Conservation (phyloP, 92 coral and sea anemone genomes). For the Plumapathes pennacea region DNA sequence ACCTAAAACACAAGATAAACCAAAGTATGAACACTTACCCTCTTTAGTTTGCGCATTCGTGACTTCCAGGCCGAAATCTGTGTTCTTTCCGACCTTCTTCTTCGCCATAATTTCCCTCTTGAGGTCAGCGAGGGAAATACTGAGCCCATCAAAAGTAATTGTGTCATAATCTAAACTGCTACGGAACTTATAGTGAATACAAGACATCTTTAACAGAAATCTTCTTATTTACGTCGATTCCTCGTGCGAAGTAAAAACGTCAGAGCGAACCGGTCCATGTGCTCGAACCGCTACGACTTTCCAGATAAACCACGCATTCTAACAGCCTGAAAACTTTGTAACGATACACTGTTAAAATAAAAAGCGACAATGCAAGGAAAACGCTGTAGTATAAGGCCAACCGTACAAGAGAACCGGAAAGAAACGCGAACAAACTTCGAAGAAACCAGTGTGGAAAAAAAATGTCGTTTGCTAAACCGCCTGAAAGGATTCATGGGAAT, state of each 20-base stretch:
- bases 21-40: conserved; percentile 61
- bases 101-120: conserved; percentile 90
- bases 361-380: too few species aligned
- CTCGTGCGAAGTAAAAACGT: too few species aligned
- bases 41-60: conserved; percentile 97
- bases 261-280: neutral
- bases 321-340: too few species aligned
- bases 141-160: conserved; percentile 91
- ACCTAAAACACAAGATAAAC: neutral
- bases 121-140: conserved; percentile 95
- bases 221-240: neutral
- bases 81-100: conserved; percentile 84
- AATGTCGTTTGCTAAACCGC: too few species aligned
- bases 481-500: too few species aligned
- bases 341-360: too few species aligned
- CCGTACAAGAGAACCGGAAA: too few species aligned
- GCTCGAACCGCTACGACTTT: too few species aligned
- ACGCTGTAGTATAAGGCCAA: too few species aligned
- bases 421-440: too few species aligned
- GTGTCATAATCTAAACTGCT: conserved; percentile 98
- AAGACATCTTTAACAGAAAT: conserved; percentile 60
- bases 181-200: conserved; percentile 96
- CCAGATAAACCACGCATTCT: too few species aligned
- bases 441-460: too few species aligned
- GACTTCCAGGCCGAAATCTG: conserved; percentile 93